phyloP scores from a whole-genome alignment of 2,797 vertebrate genomes.

The Rhinoraja longicauda region DNA sequence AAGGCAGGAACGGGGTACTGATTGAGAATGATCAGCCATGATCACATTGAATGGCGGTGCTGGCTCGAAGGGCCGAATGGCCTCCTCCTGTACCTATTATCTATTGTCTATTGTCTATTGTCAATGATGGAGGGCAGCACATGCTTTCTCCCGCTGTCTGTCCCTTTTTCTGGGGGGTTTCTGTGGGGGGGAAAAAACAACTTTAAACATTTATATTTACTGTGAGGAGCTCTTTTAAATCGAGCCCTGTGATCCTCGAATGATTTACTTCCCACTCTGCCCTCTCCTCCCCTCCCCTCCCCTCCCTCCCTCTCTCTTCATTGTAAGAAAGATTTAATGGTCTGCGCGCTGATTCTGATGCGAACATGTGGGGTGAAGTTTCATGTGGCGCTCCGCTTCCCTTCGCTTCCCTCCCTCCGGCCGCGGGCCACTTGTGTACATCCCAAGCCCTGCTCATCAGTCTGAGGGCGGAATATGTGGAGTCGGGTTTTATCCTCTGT shows the following conservation, averaged over 20 bases:
- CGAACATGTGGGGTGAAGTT: not conserved
- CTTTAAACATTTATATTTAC: not conserved
- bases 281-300: not conserved
- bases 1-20: no score
- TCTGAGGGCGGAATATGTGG: slow-evolving; percentile 5
- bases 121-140: not conserved
- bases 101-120: no score
- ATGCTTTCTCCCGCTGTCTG: no score
- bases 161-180: not conserved
- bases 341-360: not conserved
- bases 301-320: not conserved
- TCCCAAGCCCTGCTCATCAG: not conserved
- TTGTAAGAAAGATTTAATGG: not conserved
- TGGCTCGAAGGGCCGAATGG: no score
- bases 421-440: not conserved
- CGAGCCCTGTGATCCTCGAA: not conserved
- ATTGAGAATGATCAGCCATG: no score
- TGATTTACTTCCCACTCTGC: not conserved
- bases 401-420: no score
- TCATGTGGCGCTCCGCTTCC: not conserved
- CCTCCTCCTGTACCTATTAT: no score
- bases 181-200: not conserved
- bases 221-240: not conserved
- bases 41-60: no score
- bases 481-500: slow-evolving; percentile 29